phyloP scores from a whole-genome alignment of 2,888 invertebrate species.

The Philaethria dido region DNA sequence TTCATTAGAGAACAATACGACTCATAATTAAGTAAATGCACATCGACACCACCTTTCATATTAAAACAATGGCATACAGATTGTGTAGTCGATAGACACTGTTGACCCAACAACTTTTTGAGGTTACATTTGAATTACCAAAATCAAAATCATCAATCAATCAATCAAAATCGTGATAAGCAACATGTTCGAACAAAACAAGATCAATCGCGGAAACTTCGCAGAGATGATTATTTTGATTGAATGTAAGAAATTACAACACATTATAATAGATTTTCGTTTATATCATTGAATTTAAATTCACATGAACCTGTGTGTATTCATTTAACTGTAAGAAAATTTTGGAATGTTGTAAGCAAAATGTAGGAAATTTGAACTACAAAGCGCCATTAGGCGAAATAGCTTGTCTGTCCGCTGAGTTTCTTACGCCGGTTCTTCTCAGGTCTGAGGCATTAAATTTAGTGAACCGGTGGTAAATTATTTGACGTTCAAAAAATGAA shows the following conservation, averaged over 20 bases:
- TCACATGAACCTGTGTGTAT: no score
- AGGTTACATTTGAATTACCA: constrained; percentile 13
- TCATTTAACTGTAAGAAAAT: no score
- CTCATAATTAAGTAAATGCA: constrained; percentile 34
- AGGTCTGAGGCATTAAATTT: no score
- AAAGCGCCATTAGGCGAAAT: no score
- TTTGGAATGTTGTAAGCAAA: no score
- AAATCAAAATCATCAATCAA: no score
- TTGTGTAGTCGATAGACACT: constrained; percentile 30
- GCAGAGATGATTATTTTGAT: neutral
- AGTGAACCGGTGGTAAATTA: no score
- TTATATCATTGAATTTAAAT: neutral
- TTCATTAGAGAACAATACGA: constrained; percentile 34
- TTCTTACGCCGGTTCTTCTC: no score
- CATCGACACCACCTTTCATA: constrained; percentile 41
- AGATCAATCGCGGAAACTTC: neutral
- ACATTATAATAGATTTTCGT: neutral
- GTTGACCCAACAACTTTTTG: constrained; percentile 18
- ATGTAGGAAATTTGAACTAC: no score
- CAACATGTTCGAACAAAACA: neutral
- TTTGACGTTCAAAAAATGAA: no score
- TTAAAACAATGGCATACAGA: constrained; percentile 37
- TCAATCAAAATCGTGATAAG: neutral
- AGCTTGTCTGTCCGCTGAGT: no score
- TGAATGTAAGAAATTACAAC: neutral